Evolutionary conservation across 2,888 invertebrate species (phyloP).

Genomic region (Leptopterna dolabrata): DNA sequence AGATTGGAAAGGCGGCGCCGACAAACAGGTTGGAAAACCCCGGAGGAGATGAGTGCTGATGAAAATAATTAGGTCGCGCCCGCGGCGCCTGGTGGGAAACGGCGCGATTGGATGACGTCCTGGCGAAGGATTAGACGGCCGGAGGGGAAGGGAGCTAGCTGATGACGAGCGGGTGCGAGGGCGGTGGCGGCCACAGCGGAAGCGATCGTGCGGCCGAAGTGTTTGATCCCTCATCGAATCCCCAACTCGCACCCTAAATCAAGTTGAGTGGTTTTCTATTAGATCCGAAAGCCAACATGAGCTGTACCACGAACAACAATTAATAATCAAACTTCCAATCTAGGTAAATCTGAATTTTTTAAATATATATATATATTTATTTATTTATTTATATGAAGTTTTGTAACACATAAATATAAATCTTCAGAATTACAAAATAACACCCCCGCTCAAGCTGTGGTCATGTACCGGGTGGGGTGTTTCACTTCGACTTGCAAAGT

Average conservation of each 20-base stretch:
- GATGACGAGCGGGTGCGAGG: not conserved
- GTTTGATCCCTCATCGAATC: not conserved
- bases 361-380: too few relatives aligned
- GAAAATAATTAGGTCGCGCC: conserved; percentile 1
- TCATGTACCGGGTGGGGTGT: too few relatives aligned
- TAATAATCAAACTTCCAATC: too few relatives aligned
- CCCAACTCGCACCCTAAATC: not conserved
- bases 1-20: not conserved
- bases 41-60: not conserved
- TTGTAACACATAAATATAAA: too few relatives aligned
- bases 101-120: not conserved
- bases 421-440: too few relatives aligned
- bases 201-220: not conserved
- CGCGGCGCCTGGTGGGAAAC: not conserved
- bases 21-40: conserved; percentile 1
- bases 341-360: too few relatives aligned
- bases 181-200: not conserved
- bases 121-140: not conserved
- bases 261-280: not conserved
- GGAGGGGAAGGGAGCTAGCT: not conserved
- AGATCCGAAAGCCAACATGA: not conserved
- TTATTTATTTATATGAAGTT: too few relatives aligned
- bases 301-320: too few relatives aligned
- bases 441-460: too few relatives aligned
- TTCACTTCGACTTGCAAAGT: too few relatives aligned